Evolutionary conservation across 2,797 vertebrate genomes (phyloP).

Genomic region (Cetoscarus ocellatus): DNA sequence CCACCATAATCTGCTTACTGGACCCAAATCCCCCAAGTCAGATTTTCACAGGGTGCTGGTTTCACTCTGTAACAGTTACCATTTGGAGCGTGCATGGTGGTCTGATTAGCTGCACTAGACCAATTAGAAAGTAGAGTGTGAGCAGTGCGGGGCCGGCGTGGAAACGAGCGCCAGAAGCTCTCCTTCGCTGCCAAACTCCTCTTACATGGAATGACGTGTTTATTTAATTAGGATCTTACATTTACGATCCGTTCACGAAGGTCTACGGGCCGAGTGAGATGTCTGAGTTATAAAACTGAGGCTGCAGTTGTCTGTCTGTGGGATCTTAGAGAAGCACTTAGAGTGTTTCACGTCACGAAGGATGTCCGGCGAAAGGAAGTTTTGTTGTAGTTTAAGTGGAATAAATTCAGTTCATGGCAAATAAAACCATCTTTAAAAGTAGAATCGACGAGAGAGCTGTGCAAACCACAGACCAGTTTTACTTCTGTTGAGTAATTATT

Average conservation of each 20-base stretch:
- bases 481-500: no score
- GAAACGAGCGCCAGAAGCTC: slow-evolving; percentile 59
- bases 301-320: background rate
- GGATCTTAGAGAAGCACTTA: slow-evolving; percentile 32
- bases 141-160: slow-evolving; percentile 47
- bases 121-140: slow-evolving; percentile 77
- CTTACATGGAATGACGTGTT: slow-evolving; percentile 53
- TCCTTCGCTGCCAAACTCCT: slow-evolving; percentile 30
- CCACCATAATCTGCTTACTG: slow-evolving; percentile 89
- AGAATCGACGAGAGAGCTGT: no score
- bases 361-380: no score
- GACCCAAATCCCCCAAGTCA: slow-evolving; percentile 84
- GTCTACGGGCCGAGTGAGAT: slow-evolving; percentile 19
- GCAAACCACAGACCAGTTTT: no score
- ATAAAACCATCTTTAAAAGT: no score
- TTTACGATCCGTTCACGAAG: slow-evolving; percentile 36
- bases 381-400: no score
- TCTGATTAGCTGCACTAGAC: slow-evolving; percentile 79
- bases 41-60: slow-evolving; percentile 85
- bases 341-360: background rate
- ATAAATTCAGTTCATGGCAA: no score
- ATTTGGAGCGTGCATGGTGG: slow-evolving; percentile 72
- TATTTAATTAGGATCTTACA: slow-evolving; percentile 58
- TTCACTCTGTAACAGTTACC: slow-evolving; percentile 90
- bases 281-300: slow-evolving; percentile 35